Conservation (phyloP, 2,888 invertebrate genomes). For the Brenthis daphne region DNA sequence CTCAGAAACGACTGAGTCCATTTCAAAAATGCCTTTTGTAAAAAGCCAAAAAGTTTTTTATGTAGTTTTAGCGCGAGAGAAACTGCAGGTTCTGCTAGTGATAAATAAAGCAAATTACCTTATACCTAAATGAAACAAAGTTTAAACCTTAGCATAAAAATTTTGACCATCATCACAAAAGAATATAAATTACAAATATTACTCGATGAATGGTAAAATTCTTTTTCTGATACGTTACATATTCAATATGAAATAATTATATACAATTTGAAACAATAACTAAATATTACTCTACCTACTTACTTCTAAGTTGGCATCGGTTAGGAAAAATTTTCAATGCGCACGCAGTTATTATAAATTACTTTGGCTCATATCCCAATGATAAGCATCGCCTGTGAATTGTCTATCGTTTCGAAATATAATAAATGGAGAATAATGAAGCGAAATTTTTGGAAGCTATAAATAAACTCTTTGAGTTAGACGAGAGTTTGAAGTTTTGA, state of each 20-base stretch:
- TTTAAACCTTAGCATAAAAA: no score
- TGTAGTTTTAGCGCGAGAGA: no score
- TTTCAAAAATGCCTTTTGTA: no score
- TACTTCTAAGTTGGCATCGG: slow-evolving; percentile 28
- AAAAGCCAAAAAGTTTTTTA: no score
- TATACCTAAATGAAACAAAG: no score
- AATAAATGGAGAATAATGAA: slow-evolving; percentile 21
- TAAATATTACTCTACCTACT: slow-evolving; percentile 4
- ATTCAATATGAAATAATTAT: slow-evolving; percentile 5
- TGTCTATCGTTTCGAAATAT: slow-evolving; percentile 23
- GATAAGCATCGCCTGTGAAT: slow-evolving; percentile 33
- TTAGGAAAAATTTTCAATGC: slow-evolving; percentile 29
- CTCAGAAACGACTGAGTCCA: no score
- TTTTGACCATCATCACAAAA: neutral
- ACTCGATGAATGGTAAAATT: neutral
- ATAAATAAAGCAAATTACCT: no score
- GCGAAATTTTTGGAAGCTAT: neutral
- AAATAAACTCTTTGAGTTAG: neutral
- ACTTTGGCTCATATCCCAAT: slow-evolving; percentile 37
- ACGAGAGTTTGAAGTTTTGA: neutral
- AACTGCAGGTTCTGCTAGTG: no score
- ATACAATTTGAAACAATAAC: slow-evolving; percentile 18
- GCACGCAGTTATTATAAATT: slow-evolving; percentile 37
- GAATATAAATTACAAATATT: neutral
- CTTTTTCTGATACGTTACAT: neutral